Percentiles rank a stretch among this genome's conserved stretches.
phyloP scores from a whole-genome alignment of 2,888 invertebrate species.

The Crocallis elinguaria region DNA sequence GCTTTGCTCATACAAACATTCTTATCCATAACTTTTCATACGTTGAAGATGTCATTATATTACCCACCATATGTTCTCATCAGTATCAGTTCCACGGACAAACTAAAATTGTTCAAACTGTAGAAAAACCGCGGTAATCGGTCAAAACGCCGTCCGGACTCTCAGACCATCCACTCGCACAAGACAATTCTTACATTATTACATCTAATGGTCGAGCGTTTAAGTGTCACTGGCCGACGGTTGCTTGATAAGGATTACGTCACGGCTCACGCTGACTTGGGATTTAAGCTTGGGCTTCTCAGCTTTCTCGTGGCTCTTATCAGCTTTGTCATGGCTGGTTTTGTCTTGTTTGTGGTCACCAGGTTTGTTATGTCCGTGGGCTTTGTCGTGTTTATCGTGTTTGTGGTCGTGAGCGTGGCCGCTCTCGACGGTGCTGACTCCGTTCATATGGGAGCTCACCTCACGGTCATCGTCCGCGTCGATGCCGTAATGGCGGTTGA shows the following conservation, averaged over 20 bases:
- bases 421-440: slow-evolving; percentile 78
- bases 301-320: slow-evolving; percentile 16
- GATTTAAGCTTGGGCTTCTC: slow-evolving; percentile 68
- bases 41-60: background rate
- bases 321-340: slow-evolving; percentile 36
- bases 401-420: slow-evolving; percentile 51
- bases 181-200: slow-evolving; percentile 19
- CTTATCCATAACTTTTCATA: background rate
- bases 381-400: slow-evolving; percentile 34
- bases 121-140: slow-evolving; percentile 7
- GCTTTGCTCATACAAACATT: background rate
- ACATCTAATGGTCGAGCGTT: slow-evolving; percentile 45
- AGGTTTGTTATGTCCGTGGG: slow-evolving; percentile 1
- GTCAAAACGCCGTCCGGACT: slow-evolving; percentile 9
- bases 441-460: slow-evolving; percentile 74
- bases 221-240: slow-evolving; percentile 80
- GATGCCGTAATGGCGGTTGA: slow-evolving; percentile 75
- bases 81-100: background rate
- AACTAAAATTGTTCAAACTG: background rate
- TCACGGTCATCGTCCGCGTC: slow-evolving; percentile 71
- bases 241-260: slow-evolving; percentile 85
- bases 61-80: too few relatives aligned
- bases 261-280: slow-evolving; percentile 80
- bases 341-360: slow-evolving; percentile 25
- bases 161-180: slow-evolving; percentile 19